Conservation (phyloP, 2,888 invertebrate species). For the Leucophenga montana region DNA sequence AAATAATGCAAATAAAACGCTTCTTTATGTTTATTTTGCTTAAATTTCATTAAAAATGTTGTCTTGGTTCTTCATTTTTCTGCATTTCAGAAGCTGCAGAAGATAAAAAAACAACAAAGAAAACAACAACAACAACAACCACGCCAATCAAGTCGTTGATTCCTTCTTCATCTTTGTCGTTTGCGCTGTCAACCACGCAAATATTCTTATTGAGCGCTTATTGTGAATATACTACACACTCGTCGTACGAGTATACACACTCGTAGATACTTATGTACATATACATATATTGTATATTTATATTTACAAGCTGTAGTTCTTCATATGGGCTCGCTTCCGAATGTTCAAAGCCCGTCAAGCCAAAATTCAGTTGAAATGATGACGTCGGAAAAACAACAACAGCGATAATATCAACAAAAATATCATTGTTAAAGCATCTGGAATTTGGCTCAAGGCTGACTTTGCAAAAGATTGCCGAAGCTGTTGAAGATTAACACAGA, state of each 20-base stretch:
- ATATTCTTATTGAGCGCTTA: too few relatives aligned
- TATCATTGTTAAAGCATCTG: neutral
- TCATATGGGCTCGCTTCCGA: too few relatives aligned
- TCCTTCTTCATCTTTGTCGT: too few relatives aligned
- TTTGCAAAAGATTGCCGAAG: slow-evolving; percentile 16
- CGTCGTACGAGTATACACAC: too few relatives aligned
- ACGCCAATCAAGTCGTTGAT: slow-evolving; percentile 20
- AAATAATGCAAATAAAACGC: slow-evolving; percentile 45
- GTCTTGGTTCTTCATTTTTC: slow-evolving; percentile 41
- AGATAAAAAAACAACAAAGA: slow-evolving; percentile 46
- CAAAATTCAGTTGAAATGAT: slow-evolving; percentile 25
- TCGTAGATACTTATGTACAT: too few relatives aligned
- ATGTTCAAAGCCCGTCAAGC: slow-evolving; percentile 20
- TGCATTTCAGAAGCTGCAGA: slow-evolving; percentile 53
- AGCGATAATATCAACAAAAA: slow-evolving; percentile 30
- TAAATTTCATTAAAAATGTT: neutral
- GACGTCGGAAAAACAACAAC: slow-evolving; percentile 61
- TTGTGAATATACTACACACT: too few relatives aligned
- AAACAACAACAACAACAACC: slow-evolving; percentile 23
- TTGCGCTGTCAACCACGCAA: too few relatives aligned
- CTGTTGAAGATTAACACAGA: slow-evolving; percentile 11
- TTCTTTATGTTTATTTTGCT: slow-evolving; percentile 45
- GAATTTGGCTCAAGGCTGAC: slow-evolving; percentile 32
- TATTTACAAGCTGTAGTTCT: neutral
- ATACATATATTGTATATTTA: too few relatives aligned